Conservation (phyloP, 2,888 invertebrate species). For the Cacoxenus indagator region DNA sequence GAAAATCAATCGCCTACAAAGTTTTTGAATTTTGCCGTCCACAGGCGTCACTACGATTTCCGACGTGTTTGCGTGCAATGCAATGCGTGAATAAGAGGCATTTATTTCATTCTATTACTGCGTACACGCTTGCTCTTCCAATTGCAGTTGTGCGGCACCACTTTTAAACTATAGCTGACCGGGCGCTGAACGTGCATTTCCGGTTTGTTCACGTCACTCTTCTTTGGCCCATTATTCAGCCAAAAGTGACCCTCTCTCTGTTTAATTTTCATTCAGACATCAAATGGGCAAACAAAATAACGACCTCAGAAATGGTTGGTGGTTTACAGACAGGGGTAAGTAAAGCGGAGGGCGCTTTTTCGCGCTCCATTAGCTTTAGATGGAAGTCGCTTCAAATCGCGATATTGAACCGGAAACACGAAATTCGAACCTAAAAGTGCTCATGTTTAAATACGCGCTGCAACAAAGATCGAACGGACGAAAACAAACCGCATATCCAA, state of each 20-base stretch:
- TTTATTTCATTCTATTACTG: background rate
- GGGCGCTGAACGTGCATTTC: slow-evolving; percentile 53
- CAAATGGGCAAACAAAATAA: slow-evolving; percentile 38
- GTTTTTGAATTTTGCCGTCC: slow-evolving; percentile 53
- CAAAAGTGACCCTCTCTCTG: slow-evolving; percentile 1
- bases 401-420: slow-evolving; percentile 54
- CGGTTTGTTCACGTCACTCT: slow-evolving; percentile 35
- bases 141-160: slow-evolving; percentile 5
- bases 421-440: slow-evolving; percentile 26
- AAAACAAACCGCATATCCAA: slow-evolving; percentile 16
- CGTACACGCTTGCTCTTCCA: background rate
- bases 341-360: background rate
- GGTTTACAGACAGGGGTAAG: background rate
- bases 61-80: slow-evolving; percentile 47
- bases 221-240: slow-evolving; percentile 24
- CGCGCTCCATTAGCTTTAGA: background rate
- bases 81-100: slow-evolving; percentile 16
- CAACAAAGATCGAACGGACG: background rate
- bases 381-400: background rate
- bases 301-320: slow-evolving; percentile 22
- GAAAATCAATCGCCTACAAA: slow-evolving; percentile 27
- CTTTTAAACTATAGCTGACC: background rate
- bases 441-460: background rate
- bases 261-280: slow-evolving; percentile 48
- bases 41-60: slow-evolving; percentile 40